These are phyloP conservation scores for Chascanopsetta lugubris DNA, from an alignment of 2,113 vertebrate genomes.

Conservation along the genomic window DNA sequence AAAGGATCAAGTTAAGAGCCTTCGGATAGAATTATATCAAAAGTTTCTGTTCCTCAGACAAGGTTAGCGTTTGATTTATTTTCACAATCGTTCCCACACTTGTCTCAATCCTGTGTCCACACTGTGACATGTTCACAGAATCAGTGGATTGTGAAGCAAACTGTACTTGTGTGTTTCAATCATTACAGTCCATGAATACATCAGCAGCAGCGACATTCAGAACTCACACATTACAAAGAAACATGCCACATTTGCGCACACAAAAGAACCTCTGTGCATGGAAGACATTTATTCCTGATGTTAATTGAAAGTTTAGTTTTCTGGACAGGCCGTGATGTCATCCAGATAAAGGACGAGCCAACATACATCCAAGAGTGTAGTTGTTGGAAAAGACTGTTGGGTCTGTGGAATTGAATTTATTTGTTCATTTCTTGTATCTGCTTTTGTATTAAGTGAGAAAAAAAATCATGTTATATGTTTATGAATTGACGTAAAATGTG, in stretches of 20 bases:
- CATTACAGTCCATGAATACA: background rate
- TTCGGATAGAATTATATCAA: conserved; percentile 31
- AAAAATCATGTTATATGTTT: too few species aligned
- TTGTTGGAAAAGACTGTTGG: too few species aligned
- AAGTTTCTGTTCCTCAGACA: conserved; percentile 21
- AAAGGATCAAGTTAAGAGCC: conserved; percentile 15
- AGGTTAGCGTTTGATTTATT: too few species aligned
- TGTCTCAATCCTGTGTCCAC: background rate
- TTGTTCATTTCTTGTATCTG: too few species aligned
- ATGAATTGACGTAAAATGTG: too few species aligned
- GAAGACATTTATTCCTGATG: background rate
- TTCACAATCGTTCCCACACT: background rate
- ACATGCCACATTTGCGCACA: background rate
- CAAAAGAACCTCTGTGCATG: background rate
- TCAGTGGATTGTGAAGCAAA: background rate
- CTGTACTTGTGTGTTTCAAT: background rate
- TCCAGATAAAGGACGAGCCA: too few species aligned
- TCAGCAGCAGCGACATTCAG: background rate
- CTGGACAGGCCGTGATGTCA: too few species aligned
- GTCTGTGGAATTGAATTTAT: too few species aligned
- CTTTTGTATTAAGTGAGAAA: too few species aligned
- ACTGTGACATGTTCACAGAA: background rate
- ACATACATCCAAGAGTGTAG: too few species aligned
- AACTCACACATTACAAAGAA: background rate
- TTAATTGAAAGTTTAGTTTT: background rate